phyloP scores from a whole-genome alignment of 2,113 vertebrate species.

The Onychorhynchus coronatus region DNA sequence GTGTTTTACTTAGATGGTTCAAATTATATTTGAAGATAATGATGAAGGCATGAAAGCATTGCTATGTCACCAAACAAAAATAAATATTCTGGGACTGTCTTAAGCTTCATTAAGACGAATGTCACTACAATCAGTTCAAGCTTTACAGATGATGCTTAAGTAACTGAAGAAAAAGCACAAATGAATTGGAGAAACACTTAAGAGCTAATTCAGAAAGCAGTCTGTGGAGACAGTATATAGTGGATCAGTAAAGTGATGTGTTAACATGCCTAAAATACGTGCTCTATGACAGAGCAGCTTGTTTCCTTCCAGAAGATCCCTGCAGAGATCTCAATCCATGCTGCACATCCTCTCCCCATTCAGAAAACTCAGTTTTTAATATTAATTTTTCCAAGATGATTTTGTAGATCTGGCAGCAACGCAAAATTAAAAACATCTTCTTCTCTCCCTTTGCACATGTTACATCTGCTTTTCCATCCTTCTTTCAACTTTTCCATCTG shows the following conservation, averaged over 20 bases:
- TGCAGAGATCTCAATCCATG: background rate
- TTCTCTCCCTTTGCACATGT: background rate
- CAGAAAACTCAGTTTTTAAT: background rate
- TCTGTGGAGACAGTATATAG: background rate
- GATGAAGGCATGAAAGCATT: fast-evolving
- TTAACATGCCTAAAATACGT: background rate
- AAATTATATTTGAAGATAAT: background rate
- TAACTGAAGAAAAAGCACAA: background rate
- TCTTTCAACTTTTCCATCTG: background rate
- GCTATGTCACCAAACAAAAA: background rate
- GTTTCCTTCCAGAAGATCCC: background rate
- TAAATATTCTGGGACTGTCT: too few species aligned
- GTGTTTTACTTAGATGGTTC: background rate
- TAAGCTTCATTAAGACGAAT: background rate
- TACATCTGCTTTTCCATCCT: background rate
- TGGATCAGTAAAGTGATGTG: background rate
- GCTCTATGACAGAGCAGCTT: background rate
- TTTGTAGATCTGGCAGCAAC: background rate
- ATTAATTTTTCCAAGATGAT: background rate
- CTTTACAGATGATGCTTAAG: background rate
- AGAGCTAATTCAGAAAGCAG: background rate
- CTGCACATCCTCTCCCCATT: background rate
- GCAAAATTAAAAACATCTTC: background rate
- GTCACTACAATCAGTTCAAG: background rate
- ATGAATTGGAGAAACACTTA: background rate